Evolutionary conservation across 2,888 invertebrate species (phyloP).

Genomic region (Sinotaia quadrata): DNA sequence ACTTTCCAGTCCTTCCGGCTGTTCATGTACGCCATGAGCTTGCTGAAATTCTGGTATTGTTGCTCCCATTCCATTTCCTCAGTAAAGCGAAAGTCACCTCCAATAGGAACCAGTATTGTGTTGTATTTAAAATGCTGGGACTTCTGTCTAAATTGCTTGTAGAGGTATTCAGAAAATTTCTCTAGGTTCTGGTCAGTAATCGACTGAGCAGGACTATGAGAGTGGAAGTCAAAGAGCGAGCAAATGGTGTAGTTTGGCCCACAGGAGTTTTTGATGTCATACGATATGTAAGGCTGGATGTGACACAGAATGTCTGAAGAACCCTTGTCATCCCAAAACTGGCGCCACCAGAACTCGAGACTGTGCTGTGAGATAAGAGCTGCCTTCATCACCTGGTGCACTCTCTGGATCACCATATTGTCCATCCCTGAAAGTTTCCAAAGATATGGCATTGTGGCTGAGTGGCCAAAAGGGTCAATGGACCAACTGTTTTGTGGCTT

Average conservation of each 20-base stretch:
- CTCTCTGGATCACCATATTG: constrained; percentile 69
- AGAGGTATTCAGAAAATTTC: constrained; percentile 83
- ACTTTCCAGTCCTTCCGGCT: constrained; percentile 78
- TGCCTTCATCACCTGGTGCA: constrained; percentile 87
- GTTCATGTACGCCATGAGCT: constrained; percentile 91
- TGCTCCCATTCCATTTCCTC: constrained; percentile 92
- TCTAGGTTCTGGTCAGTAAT: constrained; percentile 89
- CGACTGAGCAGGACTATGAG: constrained; percentile 85
- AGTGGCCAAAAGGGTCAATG: constrained; percentile 71
- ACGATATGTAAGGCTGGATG: constrained; percentile 96
- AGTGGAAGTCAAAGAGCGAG: constrained; percentile 77
- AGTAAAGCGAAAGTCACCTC: constrained; percentile 97
- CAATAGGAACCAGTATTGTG: constrained; percentile 92
- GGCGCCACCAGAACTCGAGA: constrained; percentile 93
- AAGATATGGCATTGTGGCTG: constrained; percentile 68
- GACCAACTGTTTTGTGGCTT: constrained; percentile 70
- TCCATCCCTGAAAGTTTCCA: constrained; percentile 67
- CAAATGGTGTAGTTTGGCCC: constrained; percentile 89
- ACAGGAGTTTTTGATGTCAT: constrained; percentile 95
- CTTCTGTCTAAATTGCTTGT: constrained; percentile 91
- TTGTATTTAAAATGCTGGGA: constrained; percentile 92
- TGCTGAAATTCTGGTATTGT: constrained; percentile 91
- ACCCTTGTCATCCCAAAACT: constrained; percentile 77
- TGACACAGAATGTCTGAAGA: constrained; percentile 83
- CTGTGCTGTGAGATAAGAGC: constrained; percentile 83